phyloP scores from a whole-genome alignment of 1,140 invertebrate genomes.

The Scaptomyza graminum region DNA sequence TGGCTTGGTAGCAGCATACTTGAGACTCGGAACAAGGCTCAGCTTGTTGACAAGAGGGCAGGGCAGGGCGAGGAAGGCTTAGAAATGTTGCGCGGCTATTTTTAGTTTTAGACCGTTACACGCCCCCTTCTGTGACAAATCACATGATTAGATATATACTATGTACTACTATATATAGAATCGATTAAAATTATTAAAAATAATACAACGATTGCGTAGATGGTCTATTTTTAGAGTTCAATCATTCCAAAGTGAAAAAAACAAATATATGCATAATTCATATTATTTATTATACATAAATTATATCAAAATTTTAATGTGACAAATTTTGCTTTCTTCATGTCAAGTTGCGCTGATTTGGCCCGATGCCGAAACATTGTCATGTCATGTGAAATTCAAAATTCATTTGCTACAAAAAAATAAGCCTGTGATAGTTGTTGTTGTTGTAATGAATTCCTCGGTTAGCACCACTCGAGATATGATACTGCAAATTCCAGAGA shows the following conservation, averaged over 20 bases:
- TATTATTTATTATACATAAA: constrained; percentile 79
- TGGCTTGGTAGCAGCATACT: constrained; percentile 12
- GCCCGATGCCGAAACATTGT: constrained; percentile 24
- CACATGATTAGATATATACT: not conserved
- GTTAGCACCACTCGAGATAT: constrained; percentile 55
- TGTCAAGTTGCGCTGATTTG: constrained; percentile 9
- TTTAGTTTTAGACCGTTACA: constrained; percentile 50
- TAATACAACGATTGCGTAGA: constrained; percentile 73
- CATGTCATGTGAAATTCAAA: constrained; percentile 28
- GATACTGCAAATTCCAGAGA: constrained; percentile 59
- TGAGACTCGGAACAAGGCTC: constrained; percentile 4
- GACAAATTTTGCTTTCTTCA: constrained; percentile 62
- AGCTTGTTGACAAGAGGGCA: constrained; percentile 21
- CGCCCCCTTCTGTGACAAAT: constrained; percentile 8
- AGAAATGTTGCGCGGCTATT: constrained; percentile 27
- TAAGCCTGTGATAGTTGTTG: constrained; percentile 22
- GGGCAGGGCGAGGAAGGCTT: not conserved
- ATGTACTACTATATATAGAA: constrained; percentile 9
- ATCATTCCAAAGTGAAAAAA: constrained; percentile 55
- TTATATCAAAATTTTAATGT: constrained; percentile 64
- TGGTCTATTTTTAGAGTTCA: constrained; percentile 65
- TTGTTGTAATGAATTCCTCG: constrained; percentile 40
- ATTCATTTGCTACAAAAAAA: constrained; percentile 11
- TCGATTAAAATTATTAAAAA: constrained; percentile 64
- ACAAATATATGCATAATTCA: constrained; percentile 48